Evolutionary conservation across 2,113 vertebrate species (phyloP).

Genomic region (Catharus bicknelli): DNA sequence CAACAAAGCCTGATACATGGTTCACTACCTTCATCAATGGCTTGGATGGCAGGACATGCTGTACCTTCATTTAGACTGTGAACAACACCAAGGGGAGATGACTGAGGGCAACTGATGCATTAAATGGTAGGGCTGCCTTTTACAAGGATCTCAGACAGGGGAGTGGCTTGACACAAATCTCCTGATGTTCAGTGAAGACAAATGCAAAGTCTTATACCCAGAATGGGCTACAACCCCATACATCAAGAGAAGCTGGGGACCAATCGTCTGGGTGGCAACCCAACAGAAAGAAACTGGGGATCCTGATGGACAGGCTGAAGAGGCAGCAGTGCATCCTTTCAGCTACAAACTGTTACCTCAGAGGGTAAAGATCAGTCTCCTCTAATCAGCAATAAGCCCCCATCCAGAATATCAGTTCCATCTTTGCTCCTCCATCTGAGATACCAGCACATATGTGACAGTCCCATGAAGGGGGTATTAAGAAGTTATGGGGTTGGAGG

Average conservation of each 20-base stretch:
- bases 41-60: background rate
- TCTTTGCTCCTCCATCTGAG: background rate
- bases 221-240: background rate
- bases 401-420: background rate
- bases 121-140: background rate
- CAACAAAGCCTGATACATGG: rapidly evolving
- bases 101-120: background rate
- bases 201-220: background rate
- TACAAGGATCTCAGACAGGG: background rate
- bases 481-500: background rate
- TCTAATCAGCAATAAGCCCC: background rate
- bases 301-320: background rate
- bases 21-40: background rate
- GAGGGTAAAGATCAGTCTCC: background rate
- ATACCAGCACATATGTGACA: rapidly evolving
- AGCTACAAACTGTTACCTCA: background rate
- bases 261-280: background rate
- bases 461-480: rapidly evolving
- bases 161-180: background rate
- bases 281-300: background rate
- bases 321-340: background rate
- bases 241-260: background rate
- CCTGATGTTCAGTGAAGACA: background rate
- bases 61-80: background rate
- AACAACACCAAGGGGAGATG: background rate